Evolutionary conservation across 2,888 invertebrate species (phyloP).

Genomic region (Tinea semifulvella): DNA sequence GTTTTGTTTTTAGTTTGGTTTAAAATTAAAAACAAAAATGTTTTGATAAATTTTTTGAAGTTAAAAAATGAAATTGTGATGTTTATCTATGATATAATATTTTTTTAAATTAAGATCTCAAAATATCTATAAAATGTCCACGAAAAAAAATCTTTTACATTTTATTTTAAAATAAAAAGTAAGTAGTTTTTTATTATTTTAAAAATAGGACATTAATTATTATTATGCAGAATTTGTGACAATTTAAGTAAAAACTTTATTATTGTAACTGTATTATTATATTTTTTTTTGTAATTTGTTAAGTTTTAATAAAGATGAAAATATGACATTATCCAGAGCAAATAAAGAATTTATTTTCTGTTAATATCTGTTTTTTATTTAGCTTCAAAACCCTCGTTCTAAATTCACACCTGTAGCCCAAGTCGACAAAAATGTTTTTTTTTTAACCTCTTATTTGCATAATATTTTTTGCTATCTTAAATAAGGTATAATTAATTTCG

Average conservation of each 20-base stretch:
- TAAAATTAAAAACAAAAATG: neutral
- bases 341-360: conserved; percentile 67
- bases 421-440: no score
- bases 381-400: no score
- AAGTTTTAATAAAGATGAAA: conserved; percentile 6
- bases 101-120: conserved; percentile 47
- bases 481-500: no score
- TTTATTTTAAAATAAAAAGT: conserved; percentile 1
- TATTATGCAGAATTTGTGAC: neutral
- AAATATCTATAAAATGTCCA: neutral
- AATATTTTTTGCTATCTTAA: no score
- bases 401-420: no score
- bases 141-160: neutral
- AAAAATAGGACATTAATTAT: neutral
- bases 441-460: no score
- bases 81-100: conserved; percentile 28
- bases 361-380: conserved; percentile 36
- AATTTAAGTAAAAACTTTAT: no score
- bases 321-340: conserved; percentile 15
- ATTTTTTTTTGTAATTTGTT: conserved; percentile 6
- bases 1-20: neutral
- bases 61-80: neutral
- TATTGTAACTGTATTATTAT: conserved; percentile 1
- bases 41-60: neutral
- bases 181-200: neutral